Conservation (phyloP, 2,888 invertebrate species). For the Neocrepidodera transversa region DNA sequence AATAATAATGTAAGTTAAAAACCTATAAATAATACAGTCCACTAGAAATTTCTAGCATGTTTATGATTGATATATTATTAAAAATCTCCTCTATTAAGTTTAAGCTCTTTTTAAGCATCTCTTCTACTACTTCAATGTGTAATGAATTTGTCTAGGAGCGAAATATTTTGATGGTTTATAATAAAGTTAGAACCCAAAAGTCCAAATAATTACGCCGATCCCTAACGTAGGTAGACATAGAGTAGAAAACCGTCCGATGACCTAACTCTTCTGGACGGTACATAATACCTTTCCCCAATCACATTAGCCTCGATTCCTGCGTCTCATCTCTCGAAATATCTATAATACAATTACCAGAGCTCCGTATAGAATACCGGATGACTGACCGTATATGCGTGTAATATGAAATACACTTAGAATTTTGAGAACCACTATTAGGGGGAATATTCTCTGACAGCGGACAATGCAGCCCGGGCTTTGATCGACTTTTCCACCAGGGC, state of each 20-base stretch:
- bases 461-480: constrained; percentile 6
- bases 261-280: constrained; percentile 27
- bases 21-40: too few species aligned
- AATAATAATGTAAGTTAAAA: too few species aligned
- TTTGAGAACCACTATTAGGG: constrained; percentile 44
- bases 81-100: too few species aligned
- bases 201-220: constrained; percentile 25
- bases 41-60: too few species aligned
- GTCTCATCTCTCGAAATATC: constrained; percentile 27
- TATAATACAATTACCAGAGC: constrained; percentile 34
- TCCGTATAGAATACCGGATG: constrained; percentile 24
- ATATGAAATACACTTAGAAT: constrained; percentile 42
- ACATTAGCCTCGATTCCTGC: constrained; percentile 27
- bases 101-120: too few species aligned
- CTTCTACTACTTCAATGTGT: too few species aligned
- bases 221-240: constrained; percentile 1
- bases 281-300: constrained; percentile 29
- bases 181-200: constrained; percentile 25
- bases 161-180: constrained; percentile 19
- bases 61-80: too few species aligned
- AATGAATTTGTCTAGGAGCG: constrained; percentile 17
- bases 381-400: constrained; percentile 26
- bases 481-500: background rate
- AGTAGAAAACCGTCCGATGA: constrained; percentile 11
- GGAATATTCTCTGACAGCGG: constrained; percentile 31